Conservation (phyloP, 2,113 vertebrate genomes). For the Zosterops pallidus region DNA sequence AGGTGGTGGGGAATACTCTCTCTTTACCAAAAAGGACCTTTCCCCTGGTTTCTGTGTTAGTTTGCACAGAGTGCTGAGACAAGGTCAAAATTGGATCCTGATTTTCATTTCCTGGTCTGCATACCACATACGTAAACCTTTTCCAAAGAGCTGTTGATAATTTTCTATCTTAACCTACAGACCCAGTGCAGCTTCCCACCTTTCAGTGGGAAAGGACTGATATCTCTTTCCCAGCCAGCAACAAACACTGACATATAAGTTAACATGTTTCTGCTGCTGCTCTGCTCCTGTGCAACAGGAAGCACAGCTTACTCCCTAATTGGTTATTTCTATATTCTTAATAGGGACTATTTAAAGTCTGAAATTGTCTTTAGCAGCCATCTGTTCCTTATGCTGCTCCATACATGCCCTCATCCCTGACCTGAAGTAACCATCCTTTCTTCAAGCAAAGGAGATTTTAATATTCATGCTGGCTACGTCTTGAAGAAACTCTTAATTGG, state of each 20-base stretch:
- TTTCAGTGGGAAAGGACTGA: neutral
- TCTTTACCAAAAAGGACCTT: neutral
- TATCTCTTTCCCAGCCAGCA: neutral
- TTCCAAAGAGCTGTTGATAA: neutral
- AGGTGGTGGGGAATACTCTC: neutral
- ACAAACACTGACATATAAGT: neutral
- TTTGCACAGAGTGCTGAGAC: neutral
- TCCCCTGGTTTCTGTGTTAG: neutral
- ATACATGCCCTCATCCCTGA: conserved; percentile 24
- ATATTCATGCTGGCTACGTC: conserved; percentile 46
- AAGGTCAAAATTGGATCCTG: neutral
- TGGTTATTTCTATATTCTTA: conserved; percentile 40
- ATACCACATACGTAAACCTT: neutral
- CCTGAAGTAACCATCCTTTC: conserved; percentile 39
- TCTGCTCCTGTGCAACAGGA: neutral
- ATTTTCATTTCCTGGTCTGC: conserved; percentile 1
- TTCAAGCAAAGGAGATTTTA: conserved; percentile 53
- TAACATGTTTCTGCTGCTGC: neutral
- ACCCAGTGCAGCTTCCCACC: neutral
- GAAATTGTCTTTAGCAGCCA: conserved; percentile 37
- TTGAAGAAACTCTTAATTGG: conserved; percentile 50
- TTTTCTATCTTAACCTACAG: neutral
- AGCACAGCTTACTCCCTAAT: neutral
- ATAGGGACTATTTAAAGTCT: neutral
- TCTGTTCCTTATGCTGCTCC: conserved; percentile 46